phyloP scores from a whole-genome alignment of 1,140 invertebrate genomes.

The Hypothenemus hampei region DNA sequence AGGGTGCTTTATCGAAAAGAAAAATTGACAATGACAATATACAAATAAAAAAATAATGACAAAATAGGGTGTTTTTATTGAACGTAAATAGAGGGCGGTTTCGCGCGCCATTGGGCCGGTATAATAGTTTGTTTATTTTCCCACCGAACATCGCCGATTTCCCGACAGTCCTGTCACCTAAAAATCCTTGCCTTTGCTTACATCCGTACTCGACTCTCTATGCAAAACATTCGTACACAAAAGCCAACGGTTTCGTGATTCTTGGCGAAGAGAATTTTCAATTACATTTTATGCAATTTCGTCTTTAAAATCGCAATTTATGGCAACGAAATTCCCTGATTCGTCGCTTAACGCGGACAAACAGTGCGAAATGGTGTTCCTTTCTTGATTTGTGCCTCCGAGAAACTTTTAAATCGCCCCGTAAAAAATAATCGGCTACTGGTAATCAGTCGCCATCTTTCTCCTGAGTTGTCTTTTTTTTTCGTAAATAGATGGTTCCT shows the following conservation, averaged over 20 bases:
- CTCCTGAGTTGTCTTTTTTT: conserved; percentile 49
- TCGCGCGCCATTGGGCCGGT: conserved; percentile 39
- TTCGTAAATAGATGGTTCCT: too few relatives aligned
- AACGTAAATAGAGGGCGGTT: conserved; percentile 37
- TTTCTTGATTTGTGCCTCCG: conserved; percentile 43
- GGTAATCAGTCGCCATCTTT: conserved; percentile 54
- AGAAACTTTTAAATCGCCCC: conserved; percentile 43
- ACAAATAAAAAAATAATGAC: background rate
- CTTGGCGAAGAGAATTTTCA: background rate
- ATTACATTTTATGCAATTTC: background rate
- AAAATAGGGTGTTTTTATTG: conserved; percentile 11
- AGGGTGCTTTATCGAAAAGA: background rate
- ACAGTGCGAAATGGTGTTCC: conserved; percentile 29
- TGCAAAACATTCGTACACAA: background rate
- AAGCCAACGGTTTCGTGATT: background rate
- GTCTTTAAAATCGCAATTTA: background rate
- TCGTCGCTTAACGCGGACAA: background rate
- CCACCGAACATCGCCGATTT: conserved; percentile 42
- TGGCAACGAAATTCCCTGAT: background rate
- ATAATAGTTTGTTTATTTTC: conserved; percentile 47
- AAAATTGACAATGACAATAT: background rate
- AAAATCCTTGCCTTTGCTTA: conserved; percentile 41
- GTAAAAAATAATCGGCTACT: conserved; percentile 53
- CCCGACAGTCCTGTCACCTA: conserved; percentile 42
- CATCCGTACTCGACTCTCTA: conserved; percentile 1